Percentiles rank a stretch among this genome's conserved stretches.
Conservation (phyloP, 2,888 invertebrate species). For the Mesoligia furuncula region DNA sequence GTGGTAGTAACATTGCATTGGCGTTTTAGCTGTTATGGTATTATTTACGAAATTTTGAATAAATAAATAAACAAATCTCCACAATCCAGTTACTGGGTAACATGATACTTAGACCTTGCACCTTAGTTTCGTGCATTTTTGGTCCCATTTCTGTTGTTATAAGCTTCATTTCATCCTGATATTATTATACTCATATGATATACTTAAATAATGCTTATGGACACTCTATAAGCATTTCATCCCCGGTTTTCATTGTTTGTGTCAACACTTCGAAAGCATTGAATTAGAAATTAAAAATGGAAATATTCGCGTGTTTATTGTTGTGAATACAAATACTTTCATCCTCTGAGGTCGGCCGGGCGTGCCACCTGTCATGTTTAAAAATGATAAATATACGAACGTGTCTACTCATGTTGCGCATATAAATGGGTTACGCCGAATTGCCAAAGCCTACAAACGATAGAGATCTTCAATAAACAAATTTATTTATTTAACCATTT, state of each 20-base stretch:
- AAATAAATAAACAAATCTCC: no score
- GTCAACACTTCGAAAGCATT: conserved; percentile 14
- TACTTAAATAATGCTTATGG: no score
- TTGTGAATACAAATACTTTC: conserved; percentile 45
- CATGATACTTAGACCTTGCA: no score
- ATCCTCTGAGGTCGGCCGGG: conserved; percentile 36
- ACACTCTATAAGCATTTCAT: neutral
- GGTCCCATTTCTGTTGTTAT: neutral
- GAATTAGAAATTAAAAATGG: conserved; percentile 38
- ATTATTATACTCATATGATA: no score
- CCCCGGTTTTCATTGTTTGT: conserved; percentile 2
- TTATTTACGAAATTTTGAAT: no score
- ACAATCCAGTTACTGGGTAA: no score
- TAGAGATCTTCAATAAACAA: neutral
- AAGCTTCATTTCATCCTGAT: neutral
- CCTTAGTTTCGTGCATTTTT: neutral
- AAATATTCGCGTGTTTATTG: conserved; percentile 26
- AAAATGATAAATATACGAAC: conserved; percentile 38
- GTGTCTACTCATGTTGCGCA: conserved; percentile 24
- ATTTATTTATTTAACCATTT: neutral
- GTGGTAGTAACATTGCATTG: no score
- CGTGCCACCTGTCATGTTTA: conserved; percentile 45
- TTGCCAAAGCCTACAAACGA: neutral
- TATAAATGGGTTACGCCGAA: neutral
- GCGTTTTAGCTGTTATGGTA: no score